Evolutionary conservation across 2,888 invertebrate genomes (phyloP), one percentile per base, ranked within the genome.

Genomic region (Rhaphigaster nebulosa): DNA sequence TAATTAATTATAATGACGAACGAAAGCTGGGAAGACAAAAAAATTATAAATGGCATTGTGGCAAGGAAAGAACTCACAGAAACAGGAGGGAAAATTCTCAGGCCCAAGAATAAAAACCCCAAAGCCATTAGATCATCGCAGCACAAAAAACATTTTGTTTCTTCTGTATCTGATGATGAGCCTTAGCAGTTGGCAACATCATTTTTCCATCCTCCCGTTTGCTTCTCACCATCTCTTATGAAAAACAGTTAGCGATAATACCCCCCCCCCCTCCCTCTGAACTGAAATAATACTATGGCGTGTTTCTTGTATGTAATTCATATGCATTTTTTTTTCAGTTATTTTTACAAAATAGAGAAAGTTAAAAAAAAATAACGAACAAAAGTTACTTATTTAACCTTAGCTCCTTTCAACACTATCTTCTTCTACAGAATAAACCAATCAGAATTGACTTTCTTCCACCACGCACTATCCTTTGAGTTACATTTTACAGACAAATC

Each of bases 91-190:
- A n/a, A 70, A 70, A 34, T 70, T 70, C 34, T 34, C 70, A 29
- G 15, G 20, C 5, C 18, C 8, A 70, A 20, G 70, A 34, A 34
- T 20, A 70, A 70, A 70, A 34, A 70, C 70, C 34, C 34, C 38
- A 8, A 70, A 70, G 34, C 34, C 70, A 34, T 70, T 34, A 70
- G 18, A 70, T 70, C 70, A 70, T 70, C 34, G 34, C 70, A 20
- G 70, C 34, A 70, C 70, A 70, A 70, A n/a, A 70, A 70, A 70
- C 34, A 70, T 70, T 65, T 70, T 34, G 70, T 70, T 70, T 70
- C 70, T 70, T 70, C 70, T 34, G 1, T 34, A 70, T 34, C 70
- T 70, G 34, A 70, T 70, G 70, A 70, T 34, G n/a, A 10, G 60
- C 60, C n/a, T 60, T n/a, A 10, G 60, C 70, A 70, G 34, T 70